Evolutionary conservation across 2,797 vertebrate genomes (phyloP).

Genomic region (Cetoscarus ocellatus): DNA sequence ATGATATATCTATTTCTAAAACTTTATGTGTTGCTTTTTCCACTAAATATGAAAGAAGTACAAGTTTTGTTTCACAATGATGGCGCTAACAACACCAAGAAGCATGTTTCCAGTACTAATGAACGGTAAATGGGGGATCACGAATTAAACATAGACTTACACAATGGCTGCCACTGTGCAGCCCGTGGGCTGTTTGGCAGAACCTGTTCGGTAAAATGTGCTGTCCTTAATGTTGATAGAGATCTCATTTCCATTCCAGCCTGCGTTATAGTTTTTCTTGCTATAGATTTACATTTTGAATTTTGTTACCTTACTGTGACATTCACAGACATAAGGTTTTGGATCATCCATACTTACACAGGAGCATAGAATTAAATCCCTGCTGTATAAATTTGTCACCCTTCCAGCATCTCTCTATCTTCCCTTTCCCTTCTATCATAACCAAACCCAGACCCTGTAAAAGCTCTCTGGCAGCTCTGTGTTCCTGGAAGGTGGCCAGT

Average conservation of each 20-base stretch:
- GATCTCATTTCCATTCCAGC: slow-evolving; percentile 57
- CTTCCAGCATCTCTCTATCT: slow-evolving; percentile 16
- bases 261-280: slow-evolving; percentile 37
- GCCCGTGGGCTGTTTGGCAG: slow-evolving; percentile 21
- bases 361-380: slow-evolving; percentile 64
- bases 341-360: slow-evolving; percentile 55
- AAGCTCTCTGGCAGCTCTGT: slow-evolving; percentile 41
- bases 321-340: slow-evolving; percentile 62
- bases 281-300: slow-evolving; percentile 50
- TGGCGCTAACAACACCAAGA: slow-evolving; percentile 8
- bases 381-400: slow-evolving; percentile 45
- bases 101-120: slow-evolving; percentile 13
- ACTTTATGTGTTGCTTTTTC: slow-evolving; percentile 1
- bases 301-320: slow-evolving; percentile 53
- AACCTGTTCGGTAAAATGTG: slow-evolving; percentile 12
- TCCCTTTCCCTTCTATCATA: slow-evolving; percentile 29
- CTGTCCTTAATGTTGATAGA: slow-evolving; percentile 44
- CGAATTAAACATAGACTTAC: not conserved
- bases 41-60: slow-evolving; percentile 15
- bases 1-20: not conserved
- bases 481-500: slow-evolving; percentile 41
- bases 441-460: slow-evolving; percentile 53
- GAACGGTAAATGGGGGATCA: slow-evolving; percentile 33
- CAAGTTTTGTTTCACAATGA: slow-evolving; percentile 22
- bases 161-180: slow-evolving; percentile 38